Evolutionary conservation across 2,113 vertebrate genomes (phyloP), one percentile per base, ranked within the genome.

Genomic region (Podilymbus podiceps): DNA sequence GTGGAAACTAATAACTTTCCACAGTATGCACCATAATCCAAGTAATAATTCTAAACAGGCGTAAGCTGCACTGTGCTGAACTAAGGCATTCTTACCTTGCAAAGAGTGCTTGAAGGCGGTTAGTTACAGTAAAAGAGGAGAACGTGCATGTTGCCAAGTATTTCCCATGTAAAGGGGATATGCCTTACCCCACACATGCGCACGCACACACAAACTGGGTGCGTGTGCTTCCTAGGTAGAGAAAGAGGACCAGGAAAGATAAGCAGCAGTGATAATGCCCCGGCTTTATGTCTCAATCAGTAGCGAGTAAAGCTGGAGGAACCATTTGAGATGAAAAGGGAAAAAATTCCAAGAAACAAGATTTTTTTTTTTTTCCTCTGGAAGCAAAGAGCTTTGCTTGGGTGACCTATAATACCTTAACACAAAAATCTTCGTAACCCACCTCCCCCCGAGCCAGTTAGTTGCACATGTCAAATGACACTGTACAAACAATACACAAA

Each of bases 1-100:
- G 85, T 92, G 94, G 96, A 97, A 97, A 96, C 91, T 96, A 96
- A 92, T 96, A 96, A 95, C 84, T 93, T 94, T 96, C 94, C 83
- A 94, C 89, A 90, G 91, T 83, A 91, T 49, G 89, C 92, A 95
- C 78, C 88, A 88, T 95, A 97, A 97, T 96, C 76, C 95, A 93
- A 93, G 95, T 75, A 82, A 77, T 93, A 96, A 94, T 97, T 95
- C 91, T 96, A 89, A 92, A 96, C 74, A 90, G 91, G 56, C 91
- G 86, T 89, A 95, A 96, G 95, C 96, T 97, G 69, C 63, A 93
- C 83, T 13, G 87, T 92, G 85, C 56, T 94, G 79, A 97, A 96
- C 72, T 96, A 94, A 97, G 97, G 87, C 91, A 95, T 93, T 92
- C 95, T 96, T 96, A 95, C 93, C 88, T 95, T 74, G 44, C n/a